Evolutionary conservation across 2,888 invertebrate genomes (phyloP), one percentile per base, ranked within the genome.

Genomic region (Scrobipalpa atriplicella): DNA sequence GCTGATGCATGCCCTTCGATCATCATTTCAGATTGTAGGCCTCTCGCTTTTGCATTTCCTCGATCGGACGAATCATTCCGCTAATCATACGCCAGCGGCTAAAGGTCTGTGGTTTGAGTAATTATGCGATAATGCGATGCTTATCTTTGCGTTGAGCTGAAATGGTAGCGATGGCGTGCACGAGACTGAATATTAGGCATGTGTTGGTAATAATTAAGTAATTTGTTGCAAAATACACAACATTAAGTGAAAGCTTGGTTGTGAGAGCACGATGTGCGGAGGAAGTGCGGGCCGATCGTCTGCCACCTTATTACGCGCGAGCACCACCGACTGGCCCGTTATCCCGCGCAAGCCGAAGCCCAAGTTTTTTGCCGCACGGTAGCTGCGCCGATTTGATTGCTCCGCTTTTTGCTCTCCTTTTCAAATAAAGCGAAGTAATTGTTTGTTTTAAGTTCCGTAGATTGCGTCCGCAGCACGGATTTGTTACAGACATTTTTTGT

Each of bases 401-500:
- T 86, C 81, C 74, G 77, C 79, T 88, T 92, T 91, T 92, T 92
- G 91, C 85, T 84, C 82, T 84, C 80, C 84, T 88, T 87, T 87
- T 86, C 87, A 89, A 92, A 91, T 87, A 91, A 90, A 90, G 86
- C 86, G 77, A 85, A 89, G 90, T 91, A 92, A 92, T 92, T 92
- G 92, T 92, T 92, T 92, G 92, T 92, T 92, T 90, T 92, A 92
- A 87, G 84, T 81, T 84, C 80, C 82, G 84, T 85, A 87, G 89
- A 88, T 90, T 88, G 88, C 85, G 84, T 88, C 85, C 86, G 85
- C 85, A 79, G 83, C 78, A 82, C 84, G 82, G 84, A 89, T 91
- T 90, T 85, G 89, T 87, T 86, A 89, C 89, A 86, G 86, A 86
- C 79, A 82, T 85, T 87, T 85, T 88, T 73, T 82, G 78, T 77